phyloP scores from a whole-genome alignment of 1,140 invertebrate genomes.

The Aethina tumida region DNA sequence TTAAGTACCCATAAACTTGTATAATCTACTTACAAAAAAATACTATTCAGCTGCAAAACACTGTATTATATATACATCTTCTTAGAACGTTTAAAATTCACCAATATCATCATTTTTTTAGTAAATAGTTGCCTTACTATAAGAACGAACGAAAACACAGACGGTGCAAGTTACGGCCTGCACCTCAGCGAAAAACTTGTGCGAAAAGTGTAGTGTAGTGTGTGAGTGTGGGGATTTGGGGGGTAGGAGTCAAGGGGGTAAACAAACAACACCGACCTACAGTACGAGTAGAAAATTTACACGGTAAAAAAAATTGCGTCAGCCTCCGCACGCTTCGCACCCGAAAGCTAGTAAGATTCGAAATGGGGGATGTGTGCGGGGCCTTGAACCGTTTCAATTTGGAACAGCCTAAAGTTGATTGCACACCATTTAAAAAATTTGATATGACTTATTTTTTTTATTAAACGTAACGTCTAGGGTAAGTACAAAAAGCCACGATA shows the following conservation, averaged over 20 bases:
- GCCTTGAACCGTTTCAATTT: no score
- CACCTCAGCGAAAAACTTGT: conserved; percentile 7
- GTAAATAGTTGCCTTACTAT: background rate
- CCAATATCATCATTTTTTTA: conserved; percentile 7
- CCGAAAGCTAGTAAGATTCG: no score
- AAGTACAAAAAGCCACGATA: conserved; percentile 26
- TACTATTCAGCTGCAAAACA: conserved; percentile 22
- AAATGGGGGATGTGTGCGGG: no score
- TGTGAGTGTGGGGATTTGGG: no score
- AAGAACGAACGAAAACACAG: no score
- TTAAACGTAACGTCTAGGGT: conserved; percentile 18
- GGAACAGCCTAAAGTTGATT: conserved; percentile 20
- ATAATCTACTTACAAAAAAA: conserved; percentile 22
- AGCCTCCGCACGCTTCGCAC: no score
- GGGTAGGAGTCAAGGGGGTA: no score
- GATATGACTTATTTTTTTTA: conserved; percentile 21
- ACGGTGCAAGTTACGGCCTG: no score
- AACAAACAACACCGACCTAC: conserved; percentile 9
- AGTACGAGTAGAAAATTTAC: conserved; percentile 12
- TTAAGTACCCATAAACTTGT: conserved; percentile 22
- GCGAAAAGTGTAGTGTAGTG: conserved; percentile 9
- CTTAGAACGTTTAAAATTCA: conserved; percentile 8
- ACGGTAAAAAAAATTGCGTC: conserved; percentile 1
- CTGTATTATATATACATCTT: conserved; percentile 12
- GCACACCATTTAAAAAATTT: conserved; percentile 22